Conservation (phyloP, 2,113 vertebrate species). For the Mus spicilegus region DNA sequence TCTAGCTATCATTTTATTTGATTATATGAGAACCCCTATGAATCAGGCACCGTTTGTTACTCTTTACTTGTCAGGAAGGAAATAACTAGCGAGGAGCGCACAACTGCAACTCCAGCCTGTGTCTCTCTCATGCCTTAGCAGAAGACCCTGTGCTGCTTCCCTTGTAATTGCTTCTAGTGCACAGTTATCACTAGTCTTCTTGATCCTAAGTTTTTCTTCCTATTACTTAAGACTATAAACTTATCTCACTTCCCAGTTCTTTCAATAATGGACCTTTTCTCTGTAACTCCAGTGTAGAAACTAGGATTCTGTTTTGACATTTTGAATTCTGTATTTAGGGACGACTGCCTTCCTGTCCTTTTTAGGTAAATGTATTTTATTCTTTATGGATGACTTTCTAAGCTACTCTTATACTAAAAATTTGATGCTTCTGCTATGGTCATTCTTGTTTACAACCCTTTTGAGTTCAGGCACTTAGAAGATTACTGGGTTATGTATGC, state of each 20-base stretch:
- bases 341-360: neutral
- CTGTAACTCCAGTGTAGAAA: neutral
- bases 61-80: neutral
- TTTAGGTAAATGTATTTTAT: neutral
- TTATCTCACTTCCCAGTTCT: neutral
- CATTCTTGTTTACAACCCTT: neutral
- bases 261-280: neutral
- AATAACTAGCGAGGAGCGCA: neutral
- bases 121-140: neutral
- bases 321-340: neutral
- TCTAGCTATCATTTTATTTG: neutral
- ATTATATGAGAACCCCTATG: neutral
- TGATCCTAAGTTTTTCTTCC: neutral
- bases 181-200: neutral
- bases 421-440: neutral
- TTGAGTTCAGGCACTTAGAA: neutral
- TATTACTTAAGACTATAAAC: neutral
- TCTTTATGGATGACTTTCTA: neutral
- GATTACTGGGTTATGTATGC: neutral
- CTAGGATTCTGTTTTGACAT: neutral
- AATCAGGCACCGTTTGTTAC: neutral
- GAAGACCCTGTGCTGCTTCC: neutral
- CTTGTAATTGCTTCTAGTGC: neutral
- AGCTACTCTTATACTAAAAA: neutral
- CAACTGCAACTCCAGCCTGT: neutral